These are phyloP conservation scores for Pelmatolapia mariae DNA, from an alignment of 2,113 vertebrate genomes.

Conservation along the genomic window DNA sequence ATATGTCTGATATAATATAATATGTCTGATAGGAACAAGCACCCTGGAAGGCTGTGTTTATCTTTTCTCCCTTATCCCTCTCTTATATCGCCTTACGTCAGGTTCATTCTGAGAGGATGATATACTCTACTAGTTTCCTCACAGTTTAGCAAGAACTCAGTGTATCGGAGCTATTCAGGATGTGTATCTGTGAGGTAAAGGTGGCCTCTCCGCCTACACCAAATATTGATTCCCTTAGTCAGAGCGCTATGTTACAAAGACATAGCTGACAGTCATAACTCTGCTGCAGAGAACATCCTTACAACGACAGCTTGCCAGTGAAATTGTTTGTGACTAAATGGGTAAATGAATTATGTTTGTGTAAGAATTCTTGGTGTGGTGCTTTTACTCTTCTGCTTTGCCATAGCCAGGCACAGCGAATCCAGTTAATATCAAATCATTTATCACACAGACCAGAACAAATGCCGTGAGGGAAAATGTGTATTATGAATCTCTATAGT, in stretches of 20 bases:
- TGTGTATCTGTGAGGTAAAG: constrained; percentile 6
- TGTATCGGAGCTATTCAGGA: constrained; percentile 9
- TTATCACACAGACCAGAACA: neutral
- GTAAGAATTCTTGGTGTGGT: neutral
- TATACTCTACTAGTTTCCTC: neutral
- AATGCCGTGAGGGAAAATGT: neutral
- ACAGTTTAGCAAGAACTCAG: neutral
- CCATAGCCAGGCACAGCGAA: neutral
- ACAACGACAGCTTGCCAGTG: neutral
- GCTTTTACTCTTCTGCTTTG: neutral
- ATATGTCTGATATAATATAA: neutral
- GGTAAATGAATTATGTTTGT: neutral
- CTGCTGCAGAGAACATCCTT: neutral
- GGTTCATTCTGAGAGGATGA: neutral
- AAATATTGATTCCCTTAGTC: constrained; percentile 31
- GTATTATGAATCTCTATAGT: neutral
- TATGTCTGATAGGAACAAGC: neutral
- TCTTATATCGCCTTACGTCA: neutral
- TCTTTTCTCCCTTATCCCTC: neutral
- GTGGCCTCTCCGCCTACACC: constrained; percentile 18
- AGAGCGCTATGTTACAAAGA: neutral
- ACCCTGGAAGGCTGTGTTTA: neutral
- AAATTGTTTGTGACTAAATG: neutral
- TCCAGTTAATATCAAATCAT: neutral
- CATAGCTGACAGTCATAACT: neutral